Evolutionary conservation across 2,113 vertebrate genomes (phyloP).

Genomic region (Pheucticus melanocephalus): DNA sequence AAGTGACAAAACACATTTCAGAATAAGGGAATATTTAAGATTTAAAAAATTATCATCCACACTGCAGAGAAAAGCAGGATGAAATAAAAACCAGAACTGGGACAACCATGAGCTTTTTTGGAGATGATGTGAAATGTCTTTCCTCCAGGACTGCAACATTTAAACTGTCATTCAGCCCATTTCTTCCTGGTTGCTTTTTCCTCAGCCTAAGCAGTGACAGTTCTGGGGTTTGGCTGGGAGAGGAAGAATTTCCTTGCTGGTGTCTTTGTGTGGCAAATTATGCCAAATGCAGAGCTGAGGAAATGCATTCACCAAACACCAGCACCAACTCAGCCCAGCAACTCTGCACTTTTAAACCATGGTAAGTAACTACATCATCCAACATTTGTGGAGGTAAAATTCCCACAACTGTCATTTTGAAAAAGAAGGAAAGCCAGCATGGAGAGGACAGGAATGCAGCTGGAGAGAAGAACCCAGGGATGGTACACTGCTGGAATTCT

Average conservation of each 20-base stretch:
- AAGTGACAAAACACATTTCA: not conserved
- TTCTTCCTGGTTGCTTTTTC: not conserved
- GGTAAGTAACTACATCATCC: accelerated
- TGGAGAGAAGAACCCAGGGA: accelerated
- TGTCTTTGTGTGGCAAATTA: not conserved
- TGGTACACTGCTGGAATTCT: not conserved
- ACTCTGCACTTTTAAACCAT: not conserved
- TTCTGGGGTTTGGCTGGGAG: not conserved
- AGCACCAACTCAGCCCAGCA: not conserved
- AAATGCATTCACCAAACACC: not conserved
- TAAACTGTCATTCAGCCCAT: not conserved
- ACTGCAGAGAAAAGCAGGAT: not conserved
- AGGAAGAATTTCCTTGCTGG: not conserved
- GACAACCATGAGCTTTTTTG: not conserved
- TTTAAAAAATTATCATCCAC: accelerated
- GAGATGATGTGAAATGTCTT: too few species aligned
- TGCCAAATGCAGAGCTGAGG: not conserved
- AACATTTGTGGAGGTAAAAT: not conserved
- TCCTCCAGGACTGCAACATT: not conserved
- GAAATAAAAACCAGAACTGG: not conserved
- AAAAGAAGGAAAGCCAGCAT: not conserved
- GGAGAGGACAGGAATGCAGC: not conserved
- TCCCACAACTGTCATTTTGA: not conserved
- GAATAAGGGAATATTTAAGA: not conserved
- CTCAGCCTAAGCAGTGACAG: not conserved